Evolutionary conservation across 2,113 vertebrate species (phyloP).

Genomic region (Pelmatolapia mariae): DNA sequence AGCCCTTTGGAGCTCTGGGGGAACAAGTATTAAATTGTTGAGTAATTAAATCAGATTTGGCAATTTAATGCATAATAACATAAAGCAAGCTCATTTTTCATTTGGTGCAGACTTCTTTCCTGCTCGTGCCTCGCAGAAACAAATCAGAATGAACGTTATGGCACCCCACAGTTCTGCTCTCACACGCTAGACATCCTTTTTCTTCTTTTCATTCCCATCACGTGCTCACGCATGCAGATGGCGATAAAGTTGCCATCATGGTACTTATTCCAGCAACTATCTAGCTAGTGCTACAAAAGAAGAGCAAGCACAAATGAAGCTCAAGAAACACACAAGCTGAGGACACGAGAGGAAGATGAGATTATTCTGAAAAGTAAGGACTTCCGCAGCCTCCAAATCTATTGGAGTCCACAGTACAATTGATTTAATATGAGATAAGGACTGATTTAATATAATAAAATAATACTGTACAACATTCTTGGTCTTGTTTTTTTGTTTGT

Average conservation of each 20-base stretch:
- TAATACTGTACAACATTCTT: neutral
- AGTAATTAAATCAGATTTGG: neutral
- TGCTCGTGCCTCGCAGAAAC: neutral
- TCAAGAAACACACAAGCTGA: neutral
- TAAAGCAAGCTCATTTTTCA: neutral
- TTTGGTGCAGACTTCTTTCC: neutral
- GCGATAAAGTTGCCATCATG: neutral
- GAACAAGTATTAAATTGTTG: neutral
- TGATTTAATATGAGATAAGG: neutral
- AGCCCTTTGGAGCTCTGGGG: neutral
- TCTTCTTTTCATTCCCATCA: neutral
- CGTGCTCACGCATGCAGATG: rapidly evolving
- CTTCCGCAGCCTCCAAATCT: neutral
- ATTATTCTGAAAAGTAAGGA: neutral
- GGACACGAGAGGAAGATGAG: neutral
- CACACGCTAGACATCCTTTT: neutral
- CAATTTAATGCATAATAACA: neutral
- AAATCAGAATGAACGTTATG: neutral
- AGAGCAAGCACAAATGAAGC: neutral
- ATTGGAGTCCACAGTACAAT: neutral
- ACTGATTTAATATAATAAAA: neutral
- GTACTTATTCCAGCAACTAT: neutral
- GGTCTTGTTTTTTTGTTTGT: neutral
- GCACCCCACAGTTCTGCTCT: neutral
- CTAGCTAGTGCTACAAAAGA: neutral